A percentile compares a stretch with the other conserved stretches of the same genome.
Conservation (phyloP, 2,113 vertebrate genomes). For the Melanocharis versteri region DNA sequence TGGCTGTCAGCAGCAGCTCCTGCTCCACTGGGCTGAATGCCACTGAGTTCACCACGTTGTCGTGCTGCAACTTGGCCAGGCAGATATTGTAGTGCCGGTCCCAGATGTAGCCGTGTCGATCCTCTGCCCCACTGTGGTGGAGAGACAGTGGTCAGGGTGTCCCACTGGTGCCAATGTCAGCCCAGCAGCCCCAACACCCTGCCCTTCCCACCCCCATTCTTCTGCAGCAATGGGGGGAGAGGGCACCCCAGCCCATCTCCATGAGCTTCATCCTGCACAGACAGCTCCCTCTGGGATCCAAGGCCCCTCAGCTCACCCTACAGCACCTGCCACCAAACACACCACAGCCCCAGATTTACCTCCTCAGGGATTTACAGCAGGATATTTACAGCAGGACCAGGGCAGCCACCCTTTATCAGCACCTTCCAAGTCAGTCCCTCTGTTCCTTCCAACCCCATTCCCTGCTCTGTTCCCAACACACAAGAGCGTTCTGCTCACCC, state of each 20-base stretch:
- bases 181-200: background rate
- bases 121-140: conserved; percentile 85
- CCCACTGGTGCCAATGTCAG: background rate
- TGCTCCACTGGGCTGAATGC: conserved; percentile 92
- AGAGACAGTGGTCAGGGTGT: background rate
- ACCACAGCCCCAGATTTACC: background rate
- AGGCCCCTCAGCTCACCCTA: background rate
- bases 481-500: background rate
- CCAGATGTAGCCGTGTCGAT: conserved; percentile 97
- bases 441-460: background rate
- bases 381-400: background rate
- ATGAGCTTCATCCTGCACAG: background rate
- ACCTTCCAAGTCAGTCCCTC: background rate
- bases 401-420: background rate
- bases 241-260: background rate
- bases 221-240: fast-evolving
- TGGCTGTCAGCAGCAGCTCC: conserved; percentile 92
- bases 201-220: background rate
- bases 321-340: background rate
- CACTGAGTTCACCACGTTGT: conserved; percentile 95
- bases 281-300: background rate
- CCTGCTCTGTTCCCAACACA: background rate
- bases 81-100: conserved; percentile 97
- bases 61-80: conserved; percentile 87
- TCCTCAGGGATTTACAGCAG: background rate